Evolutionary conservation across 2,797 vertebrate genomes (phyloP), one percentile per base, ranked within the genome.

Genomic region (Malurus leucopterus): DNA sequence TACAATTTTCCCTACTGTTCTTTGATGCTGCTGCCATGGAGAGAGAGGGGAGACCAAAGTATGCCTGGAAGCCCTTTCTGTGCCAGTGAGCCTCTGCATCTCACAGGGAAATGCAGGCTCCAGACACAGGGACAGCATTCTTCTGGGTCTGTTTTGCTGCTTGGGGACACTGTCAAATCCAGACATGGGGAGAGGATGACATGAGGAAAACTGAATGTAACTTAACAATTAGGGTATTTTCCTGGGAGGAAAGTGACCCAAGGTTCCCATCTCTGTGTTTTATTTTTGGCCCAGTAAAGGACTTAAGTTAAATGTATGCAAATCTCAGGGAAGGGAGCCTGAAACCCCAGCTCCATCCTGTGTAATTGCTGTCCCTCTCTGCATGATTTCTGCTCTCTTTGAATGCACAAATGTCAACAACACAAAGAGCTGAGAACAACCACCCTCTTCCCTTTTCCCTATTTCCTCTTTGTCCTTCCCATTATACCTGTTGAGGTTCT

Each of bases 401-500:
- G 17, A 5, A 26, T 44, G 11, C 11, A 29, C 30, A 34, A 21
- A 17, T 27, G n/a, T 38, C 53, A 62, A 34, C 11, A 54, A 15
- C 1, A 15, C 11, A 7, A 71, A 68, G 8, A 29, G 8, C 61
- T 70, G n/a, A 79, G n/a, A 67, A 19, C 13, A 73, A 6, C 4
- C 5, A 29, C 30, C 5, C 3, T 51, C 9, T 59, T 65, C 19
- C 13, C 4, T n/a, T 14, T 68, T 34, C 13, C 17, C 2, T 13
- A 40, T 54, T 41, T 17, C 4, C 5, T 5, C 23, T 59, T 13
- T 6, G 2, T 40, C 17, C 10, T 77, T 30, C 15, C 5, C 6
- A 0, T 40, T 34, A 15, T 8, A 67, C 2, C 23, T 76, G 20
- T 8, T 0, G 0, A 53, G 6, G 30, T 64, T 3, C 10, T 58